Conservation (phyloP, 2,888 invertebrate genomes). For the Mesorhabditis spiculigera region DNA sequence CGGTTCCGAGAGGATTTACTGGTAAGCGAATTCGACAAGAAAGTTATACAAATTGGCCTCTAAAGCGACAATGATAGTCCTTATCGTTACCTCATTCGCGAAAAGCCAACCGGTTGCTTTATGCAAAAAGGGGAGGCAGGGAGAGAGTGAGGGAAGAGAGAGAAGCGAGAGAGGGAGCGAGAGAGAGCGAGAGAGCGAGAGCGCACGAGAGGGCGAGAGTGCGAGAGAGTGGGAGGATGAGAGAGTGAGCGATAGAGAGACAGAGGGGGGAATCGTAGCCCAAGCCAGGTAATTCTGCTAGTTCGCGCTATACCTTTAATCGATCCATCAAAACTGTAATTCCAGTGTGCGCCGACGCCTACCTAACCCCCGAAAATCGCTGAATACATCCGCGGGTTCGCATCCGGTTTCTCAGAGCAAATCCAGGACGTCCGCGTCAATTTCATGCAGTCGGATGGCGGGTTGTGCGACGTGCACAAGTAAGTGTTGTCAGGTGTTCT, state of each 20-base stretch:
- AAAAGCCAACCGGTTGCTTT: no score
- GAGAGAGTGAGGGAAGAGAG: no score
- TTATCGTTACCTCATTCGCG: no score
- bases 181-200: no score
- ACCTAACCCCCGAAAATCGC: slow-evolving; percentile 92
- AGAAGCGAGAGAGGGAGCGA: no score
- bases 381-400: slow-evolving; percentile 78
- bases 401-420: slow-evolving; percentile 78
- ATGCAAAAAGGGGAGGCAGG: no score
- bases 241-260: no score
- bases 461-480: slow-evolving; percentile 86
- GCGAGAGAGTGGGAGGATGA: no score
- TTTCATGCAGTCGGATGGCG: slow-evolving; percentile 99
- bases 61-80: not conserved
- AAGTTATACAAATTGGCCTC: not conserved
- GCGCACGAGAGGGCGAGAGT: no score
- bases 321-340: slow-evolving; percentile 11
- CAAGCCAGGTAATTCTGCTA: no score
- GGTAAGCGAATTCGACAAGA: slow-evolving; percentile 51
- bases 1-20: slow-evolving; percentile 89
- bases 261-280: no score
- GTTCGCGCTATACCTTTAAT: no score
- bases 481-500: slow-evolving; percentile 58
- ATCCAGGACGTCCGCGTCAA: slow-evolving; percentile 73
- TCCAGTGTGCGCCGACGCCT: slow-evolving; percentile 84